Evolutionary conservation across 2,888 invertebrate genomes (phyloP).

Genomic region (Stratiomys singularior): DNA sequence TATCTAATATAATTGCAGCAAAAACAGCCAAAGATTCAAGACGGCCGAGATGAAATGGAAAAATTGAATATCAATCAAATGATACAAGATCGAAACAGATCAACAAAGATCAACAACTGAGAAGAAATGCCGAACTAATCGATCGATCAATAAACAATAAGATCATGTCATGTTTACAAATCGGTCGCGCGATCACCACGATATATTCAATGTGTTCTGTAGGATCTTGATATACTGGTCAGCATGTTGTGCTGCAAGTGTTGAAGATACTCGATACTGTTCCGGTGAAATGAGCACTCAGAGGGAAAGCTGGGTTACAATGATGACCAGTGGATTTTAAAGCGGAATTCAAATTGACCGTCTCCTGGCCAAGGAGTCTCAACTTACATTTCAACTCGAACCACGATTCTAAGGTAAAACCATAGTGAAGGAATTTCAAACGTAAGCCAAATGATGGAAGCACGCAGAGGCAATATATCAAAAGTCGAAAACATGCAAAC

Average conservation of each 20-base stretch:
- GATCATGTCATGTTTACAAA: conserved; percentile 48
- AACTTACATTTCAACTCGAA: no score
- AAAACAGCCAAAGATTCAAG: not conserved
- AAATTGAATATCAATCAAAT: conserved; percentile 45
- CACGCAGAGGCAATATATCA: no score
- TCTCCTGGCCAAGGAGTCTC: no score
- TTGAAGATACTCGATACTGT: no score
- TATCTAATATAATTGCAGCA: not conserved
- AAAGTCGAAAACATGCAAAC: no score
- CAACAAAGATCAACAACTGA: conserved; percentile 43
- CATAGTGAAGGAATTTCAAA: no score
- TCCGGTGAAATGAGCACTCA: no score
- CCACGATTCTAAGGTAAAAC: no score
- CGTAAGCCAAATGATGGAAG: no score
- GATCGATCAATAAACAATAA: conserved; percentile 50
- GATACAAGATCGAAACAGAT: conserved; percentile 41
- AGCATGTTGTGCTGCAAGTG: not conserved
- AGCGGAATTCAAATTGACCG: no score
- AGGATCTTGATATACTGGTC: not conserved
- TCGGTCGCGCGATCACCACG: conserved; percentile 46
- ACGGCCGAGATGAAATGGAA: conserved; percentile 22
- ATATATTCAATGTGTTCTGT: conserved; percentile 6
- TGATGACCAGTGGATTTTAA: no score
- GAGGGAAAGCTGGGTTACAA: no score
- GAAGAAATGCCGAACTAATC: conserved; percentile 52